Evolutionary conservation across 2,888 invertebrate species (phyloP), one percentile per base, ranked within the genome.

Genomic region (Stenodema calcarata): DNA sequence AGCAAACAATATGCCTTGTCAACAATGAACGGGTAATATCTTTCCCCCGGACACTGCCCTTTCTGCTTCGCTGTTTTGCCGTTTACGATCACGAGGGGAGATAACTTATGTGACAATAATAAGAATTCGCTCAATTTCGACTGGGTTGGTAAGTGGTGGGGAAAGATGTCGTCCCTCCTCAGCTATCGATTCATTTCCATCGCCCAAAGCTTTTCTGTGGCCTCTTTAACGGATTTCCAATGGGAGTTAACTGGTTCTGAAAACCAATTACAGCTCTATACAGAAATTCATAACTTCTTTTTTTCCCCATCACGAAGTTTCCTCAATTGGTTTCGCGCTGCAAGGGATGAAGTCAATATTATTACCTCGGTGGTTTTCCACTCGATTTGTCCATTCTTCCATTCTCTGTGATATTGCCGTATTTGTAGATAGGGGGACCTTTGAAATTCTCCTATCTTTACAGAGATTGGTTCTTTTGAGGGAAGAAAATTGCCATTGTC

Each of bases 81-180:
- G 73, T 73, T 47, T 27, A 50, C 73, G 84, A 84, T 84, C 84
- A 84, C 73, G 69, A 84, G 54, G 84, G 84, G 84, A 84, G 84
- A 84, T 84, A 84, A 84, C 84, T 84, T 73, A 73, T 84, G 84
- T 84, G 84, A 84, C 84, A 84, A 84, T 84, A 84, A 84, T 84
- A 73, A 44, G 84, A 84, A 75, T 84, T 84, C 47, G 84, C 75
- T 73, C 84, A 82, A 82, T 82, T 82, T 69, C 62, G 62, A 54
- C 54, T 54, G 18, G n/a, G 54, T 16, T 62, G 62, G 62, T 23
- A 62, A 62, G 23, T n/a, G 54, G 18, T 11, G 18, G 47, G 16
- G 11, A n/a, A 69, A 1, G 69, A 41, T 41, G 30, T 18, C 30
- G 30, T 69, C 30, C 11, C 54, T n/a, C 41, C 18, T n/a, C 28